Percentiles rank a stretch among this genome's conserved stretches.
These are phyloP conservation scores for Oopsacas minuta DNA, from an alignment of 37 sponge, comb jelly and placozoan species.

Conservation along the genomic window DNA sequence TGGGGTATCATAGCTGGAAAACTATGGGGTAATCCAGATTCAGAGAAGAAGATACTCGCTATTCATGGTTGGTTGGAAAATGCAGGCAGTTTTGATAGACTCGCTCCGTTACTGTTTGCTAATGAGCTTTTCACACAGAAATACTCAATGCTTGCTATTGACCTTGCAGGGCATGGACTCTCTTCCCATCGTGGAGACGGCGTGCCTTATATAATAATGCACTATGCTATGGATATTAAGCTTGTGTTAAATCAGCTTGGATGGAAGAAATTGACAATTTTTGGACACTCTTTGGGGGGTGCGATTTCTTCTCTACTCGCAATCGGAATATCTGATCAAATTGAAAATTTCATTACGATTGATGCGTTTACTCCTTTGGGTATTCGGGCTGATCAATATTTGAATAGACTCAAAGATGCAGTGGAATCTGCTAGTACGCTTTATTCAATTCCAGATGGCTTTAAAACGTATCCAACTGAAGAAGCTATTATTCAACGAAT, in stretches of 20 bases:
- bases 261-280: neutral
- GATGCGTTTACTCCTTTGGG: neutral
- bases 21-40: neutral
- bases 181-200: slow-evolving; percentile 57
- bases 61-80: neutral
- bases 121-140: neutral
- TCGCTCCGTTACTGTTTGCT: neutral
- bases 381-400: neutral
- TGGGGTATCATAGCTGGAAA: neutral
- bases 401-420: neutral
- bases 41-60: neutral
- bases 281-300: neutral
- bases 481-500: neutral
- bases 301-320: neutral
- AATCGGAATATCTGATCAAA: neutral
- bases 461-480: neutral
- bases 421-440: neutral
- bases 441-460: neutral
- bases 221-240: slow-evolving; percentile 50
- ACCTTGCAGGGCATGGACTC: slow-evolving; percentile 61
- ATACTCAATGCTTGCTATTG: slow-evolving; percentile 44
- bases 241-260: slow-evolving; percentile 35
- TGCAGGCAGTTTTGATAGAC: neutral
- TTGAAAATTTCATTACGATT: neutral
- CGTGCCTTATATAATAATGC: slow-evolving; percentile 6